Evolutionary conservation across 92 coral and sea anemone species (phyloP), one percentile per base, ranked within the genome.

Genomic region (Zoanthus sansibaricus): DNA sequence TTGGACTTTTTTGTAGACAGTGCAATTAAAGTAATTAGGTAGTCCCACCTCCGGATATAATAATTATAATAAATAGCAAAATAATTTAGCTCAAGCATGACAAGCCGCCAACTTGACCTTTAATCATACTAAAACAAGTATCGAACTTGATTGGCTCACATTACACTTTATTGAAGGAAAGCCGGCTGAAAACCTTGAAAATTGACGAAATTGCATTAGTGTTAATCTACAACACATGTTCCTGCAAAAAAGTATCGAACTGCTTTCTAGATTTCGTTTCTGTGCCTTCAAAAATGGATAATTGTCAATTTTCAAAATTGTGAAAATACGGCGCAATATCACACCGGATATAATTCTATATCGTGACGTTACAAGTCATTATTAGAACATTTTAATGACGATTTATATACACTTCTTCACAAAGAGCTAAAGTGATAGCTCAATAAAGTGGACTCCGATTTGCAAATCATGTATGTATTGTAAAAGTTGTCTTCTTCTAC

Each of bases 11-110:
- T 90, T 94, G 90, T 94, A 91, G 95, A 91, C 94, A 90, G 82
- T 84, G 90, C 94, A 91, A 94, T 94, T 91, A 94, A 87, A 88
- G 91, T 88, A 94, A 94, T 94, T 91, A 90, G 89, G 74, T 77
- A 71, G 89, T 42, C 88, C 95, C 98, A 95, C 95, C 98, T 89
- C 94, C 84, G 75, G 74, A 80, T 80, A 80, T 66, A 67, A 48
- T 64, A 66, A 80, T 80, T 80, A 47, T 25, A 20, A 66, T 80
- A 64, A 80, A 80, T 64, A 66, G 85, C 7, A 68, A 80, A 79
- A 80, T 66, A 47, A 46, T 80, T 80, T 68, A 47, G 59, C 75
- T 80, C 37, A 14, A 31, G 61, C 85, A 17, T 80, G 85, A 78
- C 83, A 78, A 87, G 90, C 94, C 95, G 86, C 95, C 93, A 79